A percentile compares a stretch with the other conserved stretches of the same genome.
Conservation (phyloP, 2,888 invertebrate species). For the Drosophila kuntzei region DNA sequence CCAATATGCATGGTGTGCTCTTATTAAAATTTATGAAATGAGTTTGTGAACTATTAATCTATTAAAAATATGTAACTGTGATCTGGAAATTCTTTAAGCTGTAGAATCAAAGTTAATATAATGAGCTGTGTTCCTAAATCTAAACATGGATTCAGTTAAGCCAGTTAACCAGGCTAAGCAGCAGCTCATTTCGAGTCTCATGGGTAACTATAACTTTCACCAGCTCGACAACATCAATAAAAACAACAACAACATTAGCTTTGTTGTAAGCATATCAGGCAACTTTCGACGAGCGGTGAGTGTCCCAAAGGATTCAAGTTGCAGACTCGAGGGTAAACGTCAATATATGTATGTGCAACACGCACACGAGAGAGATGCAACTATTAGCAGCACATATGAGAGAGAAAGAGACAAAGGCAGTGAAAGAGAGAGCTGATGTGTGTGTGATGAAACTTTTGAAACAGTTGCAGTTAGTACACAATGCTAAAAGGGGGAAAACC, state of each 20-base stretch:
- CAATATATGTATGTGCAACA: conserved; percentile 50
- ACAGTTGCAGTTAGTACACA: conserved; percentile 76
- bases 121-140: background rate
- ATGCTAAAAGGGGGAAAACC: conserved; percentile 40
- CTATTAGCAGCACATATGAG: conserved; percentile 9
- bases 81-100: background rate
- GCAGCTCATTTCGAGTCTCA: conserved; percentile 37
- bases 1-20: too few species aligned
- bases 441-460: conserved; percentile 63
- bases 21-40: too few species aligned
- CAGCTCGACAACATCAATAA: conserved; percentile 35
- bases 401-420: conserved; percentile 1
- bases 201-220: conserved; percentile 47
- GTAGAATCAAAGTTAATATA: background rate
- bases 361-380: conserved; percentile 31
- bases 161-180: conserved; percentile 29
- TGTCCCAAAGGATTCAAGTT: conserved; percentile 57
- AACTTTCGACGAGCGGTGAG: conserved; percentile 70
- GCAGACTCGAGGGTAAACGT: conserved; percentile 59
- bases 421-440: conserved; percentile 7
- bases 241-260: conserved; percentile 13
- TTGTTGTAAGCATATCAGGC: conserved; percentile 56
- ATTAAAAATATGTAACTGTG: background rate
- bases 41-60: too few species aligned
- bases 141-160: background rate